Evolutionary conservation across 2,797 vertebrate species (phyloP), one percentile per base, ranked within the genome.

Genomic region (Picus viridis): DNA sequence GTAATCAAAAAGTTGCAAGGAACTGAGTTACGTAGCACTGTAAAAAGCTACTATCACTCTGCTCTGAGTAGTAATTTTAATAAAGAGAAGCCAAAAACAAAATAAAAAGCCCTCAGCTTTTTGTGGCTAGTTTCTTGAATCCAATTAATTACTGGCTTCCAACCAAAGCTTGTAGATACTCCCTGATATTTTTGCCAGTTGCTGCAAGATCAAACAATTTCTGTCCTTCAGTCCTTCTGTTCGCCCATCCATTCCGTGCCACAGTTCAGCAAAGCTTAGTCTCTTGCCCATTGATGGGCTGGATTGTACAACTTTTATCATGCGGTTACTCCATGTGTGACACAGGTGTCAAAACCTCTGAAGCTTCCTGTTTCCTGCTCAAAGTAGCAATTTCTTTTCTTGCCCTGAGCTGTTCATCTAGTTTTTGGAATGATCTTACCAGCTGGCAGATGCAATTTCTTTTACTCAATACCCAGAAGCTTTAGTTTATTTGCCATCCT

Each of bases 351-450:
- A 72, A 85, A 89, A 93, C 23, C 54, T 85, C 30, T 71, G 62
- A 76, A 92, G 36, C 30, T 56, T 76, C 69, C 53, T 68, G 27
- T 76, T 86, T 67, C 29, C 34, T 81, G 12, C 67, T 86, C 43
- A 54, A 75, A 91, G 24, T n/a, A 79, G 43, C 41, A 75, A 81
- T 86, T 95, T 94, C 43, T n/a, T 83, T 86, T 89, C 70, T 85
- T 95, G 62, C 64, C 43, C n/a, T 45, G 20, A 86, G 65, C 63
- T 91, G 32, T 51, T 81, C 6, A 32, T 88, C 36, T 69, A 77
- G 76, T 62, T 94, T 82, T 68, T 71, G 43, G 73, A 87, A 86
- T 81, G 41, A 69, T 88, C 27, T 81, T 67, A 78, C 1, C 70
- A 53, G 41, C 34, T 90, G 74, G 75, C 61, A 4, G 29, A 78